Evolutionary conservation across 2,797 vertebrate genomes (phyloP).

Genomic region (Leptatherina wallacei): DNA sequence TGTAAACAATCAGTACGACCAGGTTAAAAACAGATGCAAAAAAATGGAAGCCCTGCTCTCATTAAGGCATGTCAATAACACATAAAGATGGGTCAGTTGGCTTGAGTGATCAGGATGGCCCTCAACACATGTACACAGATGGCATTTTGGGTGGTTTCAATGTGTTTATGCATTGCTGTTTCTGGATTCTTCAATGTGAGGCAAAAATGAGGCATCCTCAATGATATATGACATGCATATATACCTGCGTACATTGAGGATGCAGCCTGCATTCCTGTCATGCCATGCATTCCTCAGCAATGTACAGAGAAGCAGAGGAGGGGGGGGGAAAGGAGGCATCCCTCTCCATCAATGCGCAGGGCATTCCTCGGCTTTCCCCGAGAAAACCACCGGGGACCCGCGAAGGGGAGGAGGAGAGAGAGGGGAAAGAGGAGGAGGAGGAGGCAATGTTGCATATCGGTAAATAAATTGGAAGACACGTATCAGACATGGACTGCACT

Average conservation of each 20-base stretch:
- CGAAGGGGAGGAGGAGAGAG: background rate
- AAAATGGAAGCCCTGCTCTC: constrained; percentile 42
- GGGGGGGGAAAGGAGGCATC: constrained; percentile 35
- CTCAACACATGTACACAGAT: constrained; percentile 15
- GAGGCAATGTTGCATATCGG: constrained; percentile 27
- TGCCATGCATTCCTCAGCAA: constrained; percentile 65
- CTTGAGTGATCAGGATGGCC: constrained; percentile 19
- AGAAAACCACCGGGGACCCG: constrained; percentile 37
- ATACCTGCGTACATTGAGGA: constrained; percentile 10
- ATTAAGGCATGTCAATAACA: constrained; percentile 25
- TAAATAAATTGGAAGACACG: constrained; percentile 37
- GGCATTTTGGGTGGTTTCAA: background rate
- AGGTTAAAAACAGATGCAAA: constrained; percentile 48
- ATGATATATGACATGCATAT: constrained; percentile 17
- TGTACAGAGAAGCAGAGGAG: constrained; percentile 5
- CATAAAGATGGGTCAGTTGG: background rate
- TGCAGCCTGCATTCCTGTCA: constrained; percentile 66
- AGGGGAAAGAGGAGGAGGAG: background rate
- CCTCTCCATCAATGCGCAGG: constrained; percentile 53
- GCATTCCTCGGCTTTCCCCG: constrained; percentile 66
- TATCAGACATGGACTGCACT: constrained; percentile 42
- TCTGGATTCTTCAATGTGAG: background rate
- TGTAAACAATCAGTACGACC: background rate
- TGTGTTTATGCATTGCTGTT: background rate
- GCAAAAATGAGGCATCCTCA: background rate